A percentile compares a stretch with the other conserved stretches of the same genome.
phyloP scores from a whole-genome alignment of 2,113 vertebrate species.

The Scolopax mira region DNA sequence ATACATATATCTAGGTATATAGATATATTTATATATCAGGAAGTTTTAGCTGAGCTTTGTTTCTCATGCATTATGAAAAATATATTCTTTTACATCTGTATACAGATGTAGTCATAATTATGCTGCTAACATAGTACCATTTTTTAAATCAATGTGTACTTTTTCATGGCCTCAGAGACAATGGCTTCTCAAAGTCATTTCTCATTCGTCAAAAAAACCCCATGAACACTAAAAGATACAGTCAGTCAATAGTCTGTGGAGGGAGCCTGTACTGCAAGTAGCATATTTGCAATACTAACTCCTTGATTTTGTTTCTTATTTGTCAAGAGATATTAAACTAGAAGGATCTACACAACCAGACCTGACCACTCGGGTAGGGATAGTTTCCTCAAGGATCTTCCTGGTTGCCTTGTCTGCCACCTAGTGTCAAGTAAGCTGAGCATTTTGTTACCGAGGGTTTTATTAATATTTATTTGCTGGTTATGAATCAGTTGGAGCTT shows the following conservation, averaged over 20 bases:
- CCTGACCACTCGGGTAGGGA: neutral
- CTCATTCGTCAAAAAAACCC: neutral
- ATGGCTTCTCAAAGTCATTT: neutral
- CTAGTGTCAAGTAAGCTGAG: slow-evolving; percentile 18
- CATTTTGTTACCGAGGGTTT: neutral
- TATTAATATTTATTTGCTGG: neutral
- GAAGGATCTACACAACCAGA: neutral
- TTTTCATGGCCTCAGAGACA: neutral
- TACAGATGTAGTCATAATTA: neutral
- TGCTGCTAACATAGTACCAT: neutral
- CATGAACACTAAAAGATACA: neutral
- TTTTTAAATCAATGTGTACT: neutral
- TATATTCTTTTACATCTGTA: neutral
- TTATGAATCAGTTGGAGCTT: neutral
- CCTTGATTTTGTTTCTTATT: neutral
- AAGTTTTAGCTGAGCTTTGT: neutral
- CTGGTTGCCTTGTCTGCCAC: slow-evolving; percentile 38
- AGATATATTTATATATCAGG: neutral
- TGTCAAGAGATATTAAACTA: neutral
- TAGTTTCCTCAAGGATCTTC: neutral
- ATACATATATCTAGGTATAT: neutral
- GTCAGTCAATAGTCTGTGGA: neutral
- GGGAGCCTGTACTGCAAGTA: neutral
- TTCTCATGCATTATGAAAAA: neutral
- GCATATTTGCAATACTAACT: neutral